These are phyloP conservation scores for Ormyrus nitidulus DNA, from an alignment of 2,888 invertebrate genomes.

Conservation along the genomic window DNA sequence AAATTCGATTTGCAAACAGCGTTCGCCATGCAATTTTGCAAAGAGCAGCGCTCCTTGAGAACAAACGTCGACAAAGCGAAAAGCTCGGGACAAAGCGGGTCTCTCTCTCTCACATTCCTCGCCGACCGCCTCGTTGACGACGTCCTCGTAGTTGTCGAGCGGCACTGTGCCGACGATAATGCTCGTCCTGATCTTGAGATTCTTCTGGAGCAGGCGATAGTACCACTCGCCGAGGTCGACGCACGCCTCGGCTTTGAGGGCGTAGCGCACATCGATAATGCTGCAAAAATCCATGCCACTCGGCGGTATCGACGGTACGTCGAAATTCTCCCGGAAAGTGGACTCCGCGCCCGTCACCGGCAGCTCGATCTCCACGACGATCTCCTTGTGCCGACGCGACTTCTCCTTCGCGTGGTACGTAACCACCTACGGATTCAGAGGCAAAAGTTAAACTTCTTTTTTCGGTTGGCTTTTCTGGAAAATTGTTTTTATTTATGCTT, in stretches of 20 bases:
- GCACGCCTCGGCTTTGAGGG: constrained; percentile 70
- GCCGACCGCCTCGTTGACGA: background rate
- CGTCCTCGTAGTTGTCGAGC: constrained; percentile 66
- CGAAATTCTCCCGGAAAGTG: constrained; percentile 63
- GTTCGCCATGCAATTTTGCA: no score
- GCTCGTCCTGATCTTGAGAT: constrained; percentile 66
- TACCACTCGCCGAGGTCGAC: constrained; percentile 70
- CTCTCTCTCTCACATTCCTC: no score
- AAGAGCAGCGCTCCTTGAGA: no score
- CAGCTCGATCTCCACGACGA: constrained; percentile 68
- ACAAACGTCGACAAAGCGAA: no score
- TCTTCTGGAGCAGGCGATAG: constrained; percentile 69
- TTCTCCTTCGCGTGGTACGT: constrained; percentile 67
- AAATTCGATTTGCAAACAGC: no score
- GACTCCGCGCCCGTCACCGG: constrained; percentile 61
- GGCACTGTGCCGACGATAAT: constrained; percentile 68
- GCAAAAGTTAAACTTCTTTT: background rate
- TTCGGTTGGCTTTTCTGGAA: no score
- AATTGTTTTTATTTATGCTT: no score
- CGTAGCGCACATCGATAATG: constrained; percentile 71
- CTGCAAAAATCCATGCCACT: constrained; percentile 69
- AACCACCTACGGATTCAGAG: constrained; percentile 61
- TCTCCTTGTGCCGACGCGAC: constrained; percentile 68
- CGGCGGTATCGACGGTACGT: constrained; percentile 72
- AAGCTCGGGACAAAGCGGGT: no score